Evolutionary conservation across 2,888 invertebrate species (phyloP), one percentile per base, ranked within the genome.

Genomic region (Campoplex nolae): DNA sequence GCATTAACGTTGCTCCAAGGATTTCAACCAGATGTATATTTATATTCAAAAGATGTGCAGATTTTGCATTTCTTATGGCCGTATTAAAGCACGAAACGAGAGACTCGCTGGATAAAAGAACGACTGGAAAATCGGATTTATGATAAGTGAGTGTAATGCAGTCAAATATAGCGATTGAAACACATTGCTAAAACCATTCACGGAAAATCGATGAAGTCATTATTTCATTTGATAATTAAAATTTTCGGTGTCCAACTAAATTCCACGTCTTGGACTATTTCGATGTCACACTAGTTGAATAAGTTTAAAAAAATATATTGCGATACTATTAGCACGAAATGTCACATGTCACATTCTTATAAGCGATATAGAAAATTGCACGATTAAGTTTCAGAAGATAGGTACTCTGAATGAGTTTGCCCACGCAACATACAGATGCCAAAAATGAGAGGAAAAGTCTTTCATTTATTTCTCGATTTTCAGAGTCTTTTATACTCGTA

Each of bases 1-100:
- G 86, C 88, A 88, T 86, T 90, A 90, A 88, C 89, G 88, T 88
- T 77, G 82, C 84, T 81, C 51, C 85, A 42, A 80, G 85, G 79
- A 82, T 86, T 84, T 84, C 73, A 58, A 80, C 73, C 45, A 67
- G 32, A 68, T 45, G 65, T 81, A 83, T 86, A 86, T 89, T 87
- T 90, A 89, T 89, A 89, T 90, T 87, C 89, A 86, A 86, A 89
- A 90, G 87, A 88, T 90, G 83, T 80, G 68, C 82, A 84, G 83
- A 88, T 89, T 89, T 90, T 89, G 89, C 89, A 89, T 89, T 89
- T 89, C 88, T 90, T 89, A 89, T 88, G 84, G 84, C 82, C 78
- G 88, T 28, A 75, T 82, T 75, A 75, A 68, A 68, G 68, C 56
- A 35, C 73, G n/a, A n/a, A 75, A 67, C 62, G 81, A 54, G 67